phyloP scores from a whole-genome alignment of 2,888 invertebrate genomes.

The Pseudococcus longispinus region DNA sequence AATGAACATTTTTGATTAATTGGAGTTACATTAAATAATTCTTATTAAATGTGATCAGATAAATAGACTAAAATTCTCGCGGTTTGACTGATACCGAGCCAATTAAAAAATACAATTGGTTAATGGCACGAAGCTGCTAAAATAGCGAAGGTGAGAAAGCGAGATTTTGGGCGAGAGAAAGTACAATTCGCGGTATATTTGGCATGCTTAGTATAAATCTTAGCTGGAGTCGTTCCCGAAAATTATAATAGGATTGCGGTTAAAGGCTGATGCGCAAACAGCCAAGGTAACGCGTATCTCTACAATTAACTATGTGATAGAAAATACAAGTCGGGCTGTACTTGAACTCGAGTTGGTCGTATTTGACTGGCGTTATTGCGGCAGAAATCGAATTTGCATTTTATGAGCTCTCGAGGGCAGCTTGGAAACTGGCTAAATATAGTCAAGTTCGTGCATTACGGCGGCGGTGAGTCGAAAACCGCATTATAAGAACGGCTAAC shows the following conservation, averaged over 20 bases:
- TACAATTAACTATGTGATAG: not conserved
- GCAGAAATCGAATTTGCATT: slow-evolving; percentile 39
- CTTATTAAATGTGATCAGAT: too few relatives aligned
- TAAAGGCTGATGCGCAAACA: not conserved
- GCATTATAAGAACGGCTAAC: slow-evolving; percentile 10
- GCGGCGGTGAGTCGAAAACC: not conserved
- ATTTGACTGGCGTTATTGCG: not conserved
- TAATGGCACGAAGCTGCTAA: too few relatives aligned
- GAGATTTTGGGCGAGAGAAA: not conserved
- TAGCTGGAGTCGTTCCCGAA: not conserved
- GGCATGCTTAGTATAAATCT: not conserved
- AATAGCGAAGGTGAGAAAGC: not conserved
- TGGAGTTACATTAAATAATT: too few relatives aligned
- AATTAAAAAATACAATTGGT: too few relatives aligned
- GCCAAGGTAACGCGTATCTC: not conserved
- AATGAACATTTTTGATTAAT: too few relatives aligned
- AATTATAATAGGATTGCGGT: slow-evolving; percentile 22
- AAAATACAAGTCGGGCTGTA: not conserved
- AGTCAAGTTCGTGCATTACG: slow-evolving; percentile 5
- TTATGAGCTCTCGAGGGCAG: slow-evolving; percentile 26
- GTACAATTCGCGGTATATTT: not conserved
- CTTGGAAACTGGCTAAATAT: not conserved
- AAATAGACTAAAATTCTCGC: too few relatives aligned
- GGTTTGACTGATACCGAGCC: too few relatives aligned
- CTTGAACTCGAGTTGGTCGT: not conserved